Percentiles rank a stretch among this genome's conserved stretches.
phyloP scores from a whole-genome alignment of 2,888 invertebrate genomes.

The Hartigia nigra region DNA sequence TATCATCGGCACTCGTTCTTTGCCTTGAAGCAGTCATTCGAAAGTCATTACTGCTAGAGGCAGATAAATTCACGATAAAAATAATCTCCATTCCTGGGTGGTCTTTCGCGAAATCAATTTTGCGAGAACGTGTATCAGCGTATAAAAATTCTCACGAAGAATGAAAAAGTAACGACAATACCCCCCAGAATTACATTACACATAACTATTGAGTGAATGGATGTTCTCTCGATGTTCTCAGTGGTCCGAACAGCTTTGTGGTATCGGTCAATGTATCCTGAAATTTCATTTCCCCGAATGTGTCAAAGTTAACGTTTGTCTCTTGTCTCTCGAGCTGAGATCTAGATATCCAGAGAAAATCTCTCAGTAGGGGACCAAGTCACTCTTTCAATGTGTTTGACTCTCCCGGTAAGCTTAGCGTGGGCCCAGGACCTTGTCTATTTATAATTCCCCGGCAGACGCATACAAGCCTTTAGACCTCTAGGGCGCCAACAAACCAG shows the following conservation, averaged over 20 bases:
- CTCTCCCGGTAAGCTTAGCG: constrained; percentile 51
- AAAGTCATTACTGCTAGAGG: background rate
- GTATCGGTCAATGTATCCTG: background rate
- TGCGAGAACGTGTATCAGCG: background rate
- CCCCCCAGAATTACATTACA: background rate
- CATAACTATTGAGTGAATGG: background rate
- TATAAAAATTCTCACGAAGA: background rate
- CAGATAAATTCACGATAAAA: background rate
- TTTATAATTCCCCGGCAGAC: constrained; percentile 49
- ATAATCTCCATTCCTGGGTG: background rate
- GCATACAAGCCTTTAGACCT: constrained; percentile 12
- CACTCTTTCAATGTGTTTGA: constrained; percentile 33
- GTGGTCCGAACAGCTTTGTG: background rate
- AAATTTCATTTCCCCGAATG: background rate
- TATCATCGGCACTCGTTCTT: background rate
- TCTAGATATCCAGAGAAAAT: background rate
- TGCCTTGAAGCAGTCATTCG: background rate
- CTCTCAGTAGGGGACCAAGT: constrained; percentile 41
- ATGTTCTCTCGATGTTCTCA: background rate
- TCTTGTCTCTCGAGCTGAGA: background rate
- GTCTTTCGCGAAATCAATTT: constrained; percentile 7
- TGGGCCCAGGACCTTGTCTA: constrained; percentile 56
- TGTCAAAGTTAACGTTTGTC: background rate
- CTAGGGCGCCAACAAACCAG: background rate
- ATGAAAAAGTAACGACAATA: background rate